A percentile compares a stretch with the other conserved stretches of the same genome.
phyloP scores from a whole-genome alignment of 2,113 vertebrate species.

The Phylloscopus trochilus region DNA sequence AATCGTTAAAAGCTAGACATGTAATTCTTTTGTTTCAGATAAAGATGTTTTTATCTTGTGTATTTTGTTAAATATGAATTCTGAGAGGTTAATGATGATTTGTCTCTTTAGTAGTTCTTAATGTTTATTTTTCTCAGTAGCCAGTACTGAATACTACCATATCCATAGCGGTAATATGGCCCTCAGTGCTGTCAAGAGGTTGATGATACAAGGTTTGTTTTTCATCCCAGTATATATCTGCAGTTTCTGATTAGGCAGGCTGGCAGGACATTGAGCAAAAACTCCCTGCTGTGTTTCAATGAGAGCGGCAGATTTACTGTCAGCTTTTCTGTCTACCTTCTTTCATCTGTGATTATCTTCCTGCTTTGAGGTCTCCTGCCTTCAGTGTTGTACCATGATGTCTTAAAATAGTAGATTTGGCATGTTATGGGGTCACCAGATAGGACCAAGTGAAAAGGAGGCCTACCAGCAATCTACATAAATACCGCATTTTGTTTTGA shows the following conservation, averaged over 20 bases:
- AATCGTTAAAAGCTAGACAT: background rate
- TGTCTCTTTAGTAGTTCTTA: background rate
- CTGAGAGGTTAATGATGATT: background rate
- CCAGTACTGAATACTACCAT: background rate
- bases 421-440: background rate
- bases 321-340: background rate
- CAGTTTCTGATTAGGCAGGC: background rate
- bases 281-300: background rate
- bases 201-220: background rate
- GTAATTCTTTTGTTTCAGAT: background rate
- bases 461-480: background rate
- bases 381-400: background rate
- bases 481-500: background rate
- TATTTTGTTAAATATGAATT: background rate
- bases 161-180: background rate
- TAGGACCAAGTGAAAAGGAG: background rate
- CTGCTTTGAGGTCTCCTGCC: background rate
- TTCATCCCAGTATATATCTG: background rate
- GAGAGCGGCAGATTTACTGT: background rate
- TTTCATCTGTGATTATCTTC: background rate
- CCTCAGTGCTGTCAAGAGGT: background rate
- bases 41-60: background rate
- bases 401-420: background rate
- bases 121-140: fast-evolving
- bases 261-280: background rate